A percentile compares a stretch with the other conserved stretches of the same genome.
These are phyloP conservation scores for Bicyclus anynana DNA, from an alignment of 1,140 invertebrate species.

Conservation along the genomic window DNA sequence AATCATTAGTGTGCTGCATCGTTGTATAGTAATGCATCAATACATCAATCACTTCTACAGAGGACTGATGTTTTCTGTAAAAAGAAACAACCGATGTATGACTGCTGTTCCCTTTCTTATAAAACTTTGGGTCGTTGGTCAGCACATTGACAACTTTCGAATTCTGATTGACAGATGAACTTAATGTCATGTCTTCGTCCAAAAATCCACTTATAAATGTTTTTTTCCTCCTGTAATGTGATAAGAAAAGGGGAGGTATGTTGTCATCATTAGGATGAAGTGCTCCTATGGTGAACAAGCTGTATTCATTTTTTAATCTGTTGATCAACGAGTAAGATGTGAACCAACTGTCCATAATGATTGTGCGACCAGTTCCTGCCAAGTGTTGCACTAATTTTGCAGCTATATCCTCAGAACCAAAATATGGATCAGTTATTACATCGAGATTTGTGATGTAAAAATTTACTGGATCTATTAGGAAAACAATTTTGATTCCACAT, in stretches of 20 bases:
- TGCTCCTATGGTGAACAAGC: slow-evolving; percentile 51
- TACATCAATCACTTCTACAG: slow-evolving; percentile 68
- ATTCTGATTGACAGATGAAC: slow-evolving; percentile 48
- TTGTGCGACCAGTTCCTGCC: slow-evolving; percentile 47
- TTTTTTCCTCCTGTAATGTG: slow-evolving; percentile 43
- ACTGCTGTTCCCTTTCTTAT: slow-evolving; percentile 40
- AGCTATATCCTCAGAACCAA: slow-evolving; percentile 49
- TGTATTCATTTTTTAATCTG: slow-evolving; percentile 49
- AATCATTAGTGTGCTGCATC: slow-evolving; percentile 69
- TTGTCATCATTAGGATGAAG: slow-evolving; percentile 49
- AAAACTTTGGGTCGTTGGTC: slow-evolving; percentile 54
- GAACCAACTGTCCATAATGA: slow-evolving; percentile 64
- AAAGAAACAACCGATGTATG: slow-evolving; percentile 42
- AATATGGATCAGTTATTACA: slow-evolving; percentile 62
- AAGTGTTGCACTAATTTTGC: slow-evolving; percentile 63
- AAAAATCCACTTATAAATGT: slow-evolving; percentile 57
- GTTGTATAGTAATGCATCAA: slow-evolving; percentile 72
- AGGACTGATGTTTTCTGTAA: slow-evolving; percentile 65
- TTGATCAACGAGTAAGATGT: slow-evolving; percentile 50
- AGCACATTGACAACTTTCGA: slow-evolving; percentile 47
- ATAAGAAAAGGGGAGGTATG: slow-evolving; percentile 58
- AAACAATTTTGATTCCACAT: slow-evolving; percentile 65
- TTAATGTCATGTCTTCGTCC: slow-evolving; percentile 44
- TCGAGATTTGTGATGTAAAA: slow-evolving; percentile 75
- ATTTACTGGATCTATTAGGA: slow-evolving; percentile 62